These are phyloP conservation scores for Hirtodrosophila trivittata DNA, from an alignment of 2,888 invertebrate genomes.

Conservation along the genomic window DNA sequence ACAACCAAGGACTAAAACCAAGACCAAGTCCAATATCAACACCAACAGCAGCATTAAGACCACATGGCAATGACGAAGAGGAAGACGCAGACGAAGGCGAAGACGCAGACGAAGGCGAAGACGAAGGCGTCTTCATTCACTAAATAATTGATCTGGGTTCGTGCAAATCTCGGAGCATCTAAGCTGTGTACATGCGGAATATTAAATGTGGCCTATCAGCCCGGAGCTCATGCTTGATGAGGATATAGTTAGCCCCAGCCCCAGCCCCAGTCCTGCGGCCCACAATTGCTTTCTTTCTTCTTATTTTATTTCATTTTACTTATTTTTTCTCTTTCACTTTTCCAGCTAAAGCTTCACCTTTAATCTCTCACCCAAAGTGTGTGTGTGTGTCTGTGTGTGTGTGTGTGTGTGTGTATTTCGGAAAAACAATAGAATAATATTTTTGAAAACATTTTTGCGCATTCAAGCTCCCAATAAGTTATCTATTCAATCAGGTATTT, in stretches of 20 bases:
- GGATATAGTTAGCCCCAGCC: slow-evolving; percentile 40
- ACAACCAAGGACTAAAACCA: slow-evolving; percentile 15
- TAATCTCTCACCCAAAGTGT: slow-evolving; percentile 39
- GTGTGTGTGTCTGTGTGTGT: too few species aligned
- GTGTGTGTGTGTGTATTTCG: too few species aligned
- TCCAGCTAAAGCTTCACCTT: slow-evolving; percentile 36
- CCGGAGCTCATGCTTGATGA: slow-evolving; percentile 40
- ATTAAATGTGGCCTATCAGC: slow-evolving; percentile 49
- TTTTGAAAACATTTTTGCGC: slow-evolving; percentile 2
- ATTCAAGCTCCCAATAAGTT: not conserved
- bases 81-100: not conserved
- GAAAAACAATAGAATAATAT: slow-evolving; percentile 8
- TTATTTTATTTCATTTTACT: slow-evolving; percentile 30
- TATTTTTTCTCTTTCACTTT: slow-evolving; percentile 17
- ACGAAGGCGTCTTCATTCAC: slow-evolving; percentile 35
- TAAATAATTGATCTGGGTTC: slow-evolving; percentile 67
- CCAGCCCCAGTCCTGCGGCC: slow-evolving; percentile 38
- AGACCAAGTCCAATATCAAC: not conserved
- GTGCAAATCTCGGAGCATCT: slow-evolving; percentile 60
- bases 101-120: slow-evolving; percentile 1
- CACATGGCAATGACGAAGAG: not conserved
- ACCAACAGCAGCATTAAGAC: not conserved
- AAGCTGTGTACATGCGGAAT: slow-evolving; percentile 44
- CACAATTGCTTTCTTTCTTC: slow-evolving; percentile 43
- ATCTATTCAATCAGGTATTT: not conserved